Conservation (phyloP, 1,140 invertebrate species). For the Drosophila tani region DNA sequence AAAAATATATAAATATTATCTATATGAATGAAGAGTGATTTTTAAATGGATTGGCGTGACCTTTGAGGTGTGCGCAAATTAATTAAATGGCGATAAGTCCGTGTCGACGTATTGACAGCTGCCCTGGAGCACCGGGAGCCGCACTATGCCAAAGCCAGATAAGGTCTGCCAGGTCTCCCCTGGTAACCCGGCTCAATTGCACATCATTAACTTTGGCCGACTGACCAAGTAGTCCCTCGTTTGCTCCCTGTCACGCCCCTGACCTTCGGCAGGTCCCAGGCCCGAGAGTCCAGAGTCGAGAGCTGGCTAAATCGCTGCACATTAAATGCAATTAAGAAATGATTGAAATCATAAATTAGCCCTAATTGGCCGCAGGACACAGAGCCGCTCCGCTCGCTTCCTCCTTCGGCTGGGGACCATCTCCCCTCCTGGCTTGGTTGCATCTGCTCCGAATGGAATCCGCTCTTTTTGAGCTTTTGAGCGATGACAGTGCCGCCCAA, state of each 20-base stretch:
- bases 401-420: not conserved
- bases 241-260: not conserved
- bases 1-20: conserved; percentile 19
- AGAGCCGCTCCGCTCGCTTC: conserved; percentile 4
- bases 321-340: conserved; percentile 84
- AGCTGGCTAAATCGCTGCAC: conserved; percentile 72
- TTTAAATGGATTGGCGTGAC: conserved; percentile 43
- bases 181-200: conserved; percentile 27
- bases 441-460: conserved; percentile 22
- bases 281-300: not conserved
- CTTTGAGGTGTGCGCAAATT: conserved; percentile 68
- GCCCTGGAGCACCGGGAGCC: conserved; percentile 37
- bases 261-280: conserved; percentile 8
- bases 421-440: conserved; percentile 3
- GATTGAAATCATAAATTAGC: conserved; percentile 83
- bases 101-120: conserved; percentile 57
- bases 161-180: conserved; percentile 8
- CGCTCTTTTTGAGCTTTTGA: not conserved
- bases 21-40: not conserved
- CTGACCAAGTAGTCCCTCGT: conserved; percentile 58
- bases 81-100: conserved; percentile 71
- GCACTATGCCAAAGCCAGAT: conserved; percentile 16
- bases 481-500: conserved; percentile 56
- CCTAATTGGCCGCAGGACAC: conserved; percentile 76
- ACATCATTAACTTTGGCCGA: conserved; percentile 78